Evolutionary conservation across 2,888 invertebrate genomes (phyloP), one percentile per base, ranked within the genome.

Genomic region (Leucoptera coffeella): DNA sequence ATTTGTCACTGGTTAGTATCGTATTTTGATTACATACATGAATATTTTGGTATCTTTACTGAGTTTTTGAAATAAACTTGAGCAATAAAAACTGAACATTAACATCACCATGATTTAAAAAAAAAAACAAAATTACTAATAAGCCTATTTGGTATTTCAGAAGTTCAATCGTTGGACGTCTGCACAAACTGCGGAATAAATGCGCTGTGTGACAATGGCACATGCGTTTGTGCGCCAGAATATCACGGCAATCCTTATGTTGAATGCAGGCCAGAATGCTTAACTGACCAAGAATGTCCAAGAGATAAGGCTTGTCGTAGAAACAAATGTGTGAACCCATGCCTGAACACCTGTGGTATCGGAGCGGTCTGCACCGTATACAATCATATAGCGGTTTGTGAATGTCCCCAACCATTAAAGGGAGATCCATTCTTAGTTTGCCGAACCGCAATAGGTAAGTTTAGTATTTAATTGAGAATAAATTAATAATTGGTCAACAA

Each of bases 371-470:
- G 88, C 45, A 75, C 80, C 32, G 85, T 85, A 2, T 75, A 82
- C 35, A 83, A 85, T 47, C 88, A 88, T 43, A 77, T 81, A 20
- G 85, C 88, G 3, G 78, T 80, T 33, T 89, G 89, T 48, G 78
- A 78, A 32, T 89, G 88, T 48, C 77, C 78, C 10, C 50, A 72
- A 9, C 82, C 82, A 23, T 80, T 80, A 37, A 79, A 78, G 20
- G 90, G 90, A 30, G 85, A 89, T 65, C 85, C 89, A 13, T 86
- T 87, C 44, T 77, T 74, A 33, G 76, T 75, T 32, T 87, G 87
- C 47, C 69, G 73, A 25, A 73, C 55, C 25, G 65, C 74, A 32
- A 49, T 64, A 43, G 64, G 78, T 73, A 42, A 32, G 41, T n/a
- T n/a, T n/a, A n/a, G n/a, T n/a, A n/a, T n/a, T n/a, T n/a, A n/a